phyloP scores from a whole-genome alignment of 2,888 invertebrate genomes.

The Protodeltote pygarga region DNA sequence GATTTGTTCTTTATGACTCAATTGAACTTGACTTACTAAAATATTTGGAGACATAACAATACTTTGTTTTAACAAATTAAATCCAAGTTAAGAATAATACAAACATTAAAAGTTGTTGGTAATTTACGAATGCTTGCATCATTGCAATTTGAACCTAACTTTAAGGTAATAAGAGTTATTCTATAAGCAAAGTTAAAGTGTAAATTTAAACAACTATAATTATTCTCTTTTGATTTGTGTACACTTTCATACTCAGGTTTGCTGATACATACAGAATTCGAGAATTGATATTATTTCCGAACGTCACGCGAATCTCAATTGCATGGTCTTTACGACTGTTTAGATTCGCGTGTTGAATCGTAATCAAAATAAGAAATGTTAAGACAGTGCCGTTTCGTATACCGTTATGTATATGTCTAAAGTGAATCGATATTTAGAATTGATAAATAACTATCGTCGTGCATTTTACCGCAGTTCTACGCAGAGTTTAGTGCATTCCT shows the following conservation, averaged over 20 bases:
- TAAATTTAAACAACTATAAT: no score
- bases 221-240: conserved; percentile 14
- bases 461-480: neutral
- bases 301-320: conserved; percentile 40
- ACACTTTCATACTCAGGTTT: conserved; percentile 27
- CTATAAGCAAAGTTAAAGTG: no score
- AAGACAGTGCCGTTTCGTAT: conserved; percentile 26
- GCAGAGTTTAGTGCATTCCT: neutral
- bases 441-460: conserved; percentile 13
- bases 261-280: conserved; percentile 11
- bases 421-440: conserved; percentile 11
- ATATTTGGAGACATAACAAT: neutral
- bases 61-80: conserved; percentile 4
- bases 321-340: conserved; percentile 23
- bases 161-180: no score
- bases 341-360: conserved; percentile 38
- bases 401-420: conserved; percentile 37
- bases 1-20: neutral
- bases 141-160: no score
- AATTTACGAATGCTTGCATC: no score
- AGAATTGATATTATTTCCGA: conserved; percentile 20
- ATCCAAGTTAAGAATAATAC: neutral
- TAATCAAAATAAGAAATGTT: conserved; percentile 30
- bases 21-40: neutral
- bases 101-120: no score